Conservation (phyloP, 1,140 invertebrate species). For the Stegodyphus dumicola region DNA sequence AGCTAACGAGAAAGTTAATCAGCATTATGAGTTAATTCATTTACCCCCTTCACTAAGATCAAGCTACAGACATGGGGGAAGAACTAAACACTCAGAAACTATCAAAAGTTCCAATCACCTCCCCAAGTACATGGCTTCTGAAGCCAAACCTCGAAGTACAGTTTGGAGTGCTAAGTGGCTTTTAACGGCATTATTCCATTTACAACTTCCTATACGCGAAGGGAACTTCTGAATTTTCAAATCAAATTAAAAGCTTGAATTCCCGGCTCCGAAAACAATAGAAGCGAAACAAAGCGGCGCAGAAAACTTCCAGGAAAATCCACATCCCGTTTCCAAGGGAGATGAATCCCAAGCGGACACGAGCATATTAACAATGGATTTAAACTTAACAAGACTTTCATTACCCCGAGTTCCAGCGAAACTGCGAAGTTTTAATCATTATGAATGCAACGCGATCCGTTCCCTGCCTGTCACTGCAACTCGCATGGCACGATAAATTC, state of each 20-base stretch:
- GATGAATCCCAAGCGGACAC: slow-evolving; percentile 12
- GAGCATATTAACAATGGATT: not conserved
- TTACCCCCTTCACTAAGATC: too few species aligned
- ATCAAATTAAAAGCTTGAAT: slow-evolving; percentile 28
- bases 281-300: not conserved
- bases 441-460: not conserved
- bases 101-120: too few species aligned
- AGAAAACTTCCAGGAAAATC: not conserved
- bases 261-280: slow-evolving; percentile 5
- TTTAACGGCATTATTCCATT: too few species aligned
- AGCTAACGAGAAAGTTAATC: too few species aligned
- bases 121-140: too few species aligned
- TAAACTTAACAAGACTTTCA: slow-evolving; percentile 25
- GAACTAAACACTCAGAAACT: too few species aligned
- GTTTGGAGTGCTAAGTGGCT: too few species aligned
- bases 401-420: not conserved
- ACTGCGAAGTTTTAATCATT: not conserved
- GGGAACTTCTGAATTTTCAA: slow-evolving; percentile 14
- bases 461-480: too few species aligned
- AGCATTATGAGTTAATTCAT: too few species aligned
- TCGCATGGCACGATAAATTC: too few species aligned
- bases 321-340: not conserved
- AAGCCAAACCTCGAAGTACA: too few species aligned
- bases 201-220: not conserved
- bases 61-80: too few species aligned